Percentiles rank a stretch among this genome's conserved stretches.
Conservation (phyloP, 2,888 invertebrate species). For the Sarcophaga variegata region DNA sequence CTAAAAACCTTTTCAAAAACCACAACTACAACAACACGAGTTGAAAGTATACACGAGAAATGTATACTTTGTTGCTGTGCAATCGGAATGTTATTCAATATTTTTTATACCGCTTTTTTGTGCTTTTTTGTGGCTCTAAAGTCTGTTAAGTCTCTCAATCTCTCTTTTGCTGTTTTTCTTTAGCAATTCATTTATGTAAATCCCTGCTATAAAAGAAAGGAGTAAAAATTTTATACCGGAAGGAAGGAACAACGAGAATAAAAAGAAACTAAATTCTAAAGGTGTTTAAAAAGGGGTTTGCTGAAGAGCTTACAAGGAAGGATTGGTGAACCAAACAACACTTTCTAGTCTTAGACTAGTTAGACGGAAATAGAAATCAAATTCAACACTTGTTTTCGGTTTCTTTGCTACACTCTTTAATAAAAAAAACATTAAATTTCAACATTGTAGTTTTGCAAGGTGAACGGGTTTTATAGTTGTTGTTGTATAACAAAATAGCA, state of each 20-base stretch:
- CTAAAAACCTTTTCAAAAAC: no score
- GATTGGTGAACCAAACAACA: no score
- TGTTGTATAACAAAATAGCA: neutral
- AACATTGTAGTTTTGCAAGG: no score
- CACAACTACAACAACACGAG: neutral
- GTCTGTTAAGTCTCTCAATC: conserved; percentile 11
- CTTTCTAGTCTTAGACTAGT: neutral
- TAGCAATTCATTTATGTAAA: conserved; percentile 54
- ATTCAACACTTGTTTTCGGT: neutral
- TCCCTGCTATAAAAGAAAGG: neutral
- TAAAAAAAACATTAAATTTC: no score
- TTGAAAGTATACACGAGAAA: neutral
- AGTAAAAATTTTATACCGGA: no score
- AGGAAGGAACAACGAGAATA: neutral
- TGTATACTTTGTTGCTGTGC: neutral
- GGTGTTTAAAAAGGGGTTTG: conserved; percentile 20
- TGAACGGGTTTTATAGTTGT: neutral
- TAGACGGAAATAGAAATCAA: neutral
- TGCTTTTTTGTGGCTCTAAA: neutral
- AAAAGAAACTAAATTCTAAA: neutral
- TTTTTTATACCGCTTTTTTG: neutral
- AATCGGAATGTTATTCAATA: neutral
- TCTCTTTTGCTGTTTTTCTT: neutral
- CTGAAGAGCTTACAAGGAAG: neutral
- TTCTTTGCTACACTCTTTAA: no score